These are phyloP conservation scores for Hestina assimilis DNA, from an alignment of 1,140 invertebrate species.

Conservation along the genomic window DNA sequence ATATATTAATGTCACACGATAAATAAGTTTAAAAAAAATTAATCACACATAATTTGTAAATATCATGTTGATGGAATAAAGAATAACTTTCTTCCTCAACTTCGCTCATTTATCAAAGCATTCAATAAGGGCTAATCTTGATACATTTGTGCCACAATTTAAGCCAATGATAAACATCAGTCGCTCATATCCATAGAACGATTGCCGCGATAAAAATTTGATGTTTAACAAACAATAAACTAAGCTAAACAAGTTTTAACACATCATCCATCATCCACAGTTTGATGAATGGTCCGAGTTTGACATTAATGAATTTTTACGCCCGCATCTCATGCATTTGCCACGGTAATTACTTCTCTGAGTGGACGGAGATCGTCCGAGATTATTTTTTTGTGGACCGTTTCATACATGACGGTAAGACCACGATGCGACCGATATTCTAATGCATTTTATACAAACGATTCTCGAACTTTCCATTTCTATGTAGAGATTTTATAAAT, in stretches of 20 bases:
- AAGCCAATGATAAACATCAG: constrained; percentile 7
- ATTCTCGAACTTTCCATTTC: background rate
- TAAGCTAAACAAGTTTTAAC: constrained; percentile 36
- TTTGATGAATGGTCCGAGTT: constrained; percentile 56
- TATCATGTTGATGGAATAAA: no score
- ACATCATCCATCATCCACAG: constrained; percentile 53
- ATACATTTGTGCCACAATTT: no score
- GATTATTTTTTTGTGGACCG: constrained; percentile 14
- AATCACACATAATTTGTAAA: no score
- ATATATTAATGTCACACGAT: no score
- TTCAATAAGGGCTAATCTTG: no score
- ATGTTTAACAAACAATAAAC: constrained; percentile 34
- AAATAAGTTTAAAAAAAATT: no score
- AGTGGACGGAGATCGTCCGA: constrained; percentile 32
- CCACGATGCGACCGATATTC: constrained; percentile 7
- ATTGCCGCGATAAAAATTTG: constrained; percentile 31
- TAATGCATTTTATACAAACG: background rate
- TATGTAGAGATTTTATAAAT: background rate
- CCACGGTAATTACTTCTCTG: constrained; percentile 43
- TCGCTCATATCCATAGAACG: background rate
- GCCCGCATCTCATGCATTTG: constrained; percentile 51
- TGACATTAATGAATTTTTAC: constrained; percentile 60
- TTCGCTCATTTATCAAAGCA: no score
- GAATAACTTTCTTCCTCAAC: no score
- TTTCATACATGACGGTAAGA: constrained; percentile 5